Conservation (phyloP, 2,888 invertebrate genomes). For the Mystacides longicornis region DNA sequence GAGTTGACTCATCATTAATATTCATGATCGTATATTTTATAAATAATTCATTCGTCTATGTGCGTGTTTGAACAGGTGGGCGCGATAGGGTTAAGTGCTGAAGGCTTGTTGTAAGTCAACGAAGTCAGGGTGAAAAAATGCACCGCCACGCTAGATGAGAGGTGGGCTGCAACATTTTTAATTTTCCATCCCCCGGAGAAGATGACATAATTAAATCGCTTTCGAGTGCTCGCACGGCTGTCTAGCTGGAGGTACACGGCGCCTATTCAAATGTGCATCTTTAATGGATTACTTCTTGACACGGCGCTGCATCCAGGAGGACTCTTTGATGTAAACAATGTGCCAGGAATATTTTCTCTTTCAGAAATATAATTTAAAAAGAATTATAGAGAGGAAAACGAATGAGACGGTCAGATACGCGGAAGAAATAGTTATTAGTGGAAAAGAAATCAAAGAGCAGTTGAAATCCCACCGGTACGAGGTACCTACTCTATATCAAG, state of each 20-base stretch:
- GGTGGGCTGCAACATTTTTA: conserved; percentile 1
- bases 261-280: neutral
- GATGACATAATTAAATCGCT: conserved; percentile 7
- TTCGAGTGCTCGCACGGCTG: neutral
- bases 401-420: too few species aligned
- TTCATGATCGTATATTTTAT: neutral
- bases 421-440: too few species aligned
- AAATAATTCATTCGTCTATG: neutral
- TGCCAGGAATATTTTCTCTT: too few species aligned
- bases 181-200: conserved; percentile 1
- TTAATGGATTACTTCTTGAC: conserved; percentile 1
- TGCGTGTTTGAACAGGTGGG: neutral
- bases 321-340: too few species aligned
- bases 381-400: too few species aligned
- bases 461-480: too few species aligned
- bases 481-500: too few species aligned
- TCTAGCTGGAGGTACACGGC: neutral
- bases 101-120: neutral
- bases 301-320: too few species aligned
- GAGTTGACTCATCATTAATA: neutral
- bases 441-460: too few species aligned
- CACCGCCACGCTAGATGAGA: neutral
- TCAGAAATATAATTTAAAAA: too few species aligned
- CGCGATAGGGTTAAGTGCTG: neutral
- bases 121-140: neutral